A percentile compares a stretch with the other conserved stretches of the same genome.
These are phyloP conservation scores for Rhagoletis pomonella DNA, from an alignment of 1,140 invertebrate genomes.

Conservation along the genomic window DNA sequence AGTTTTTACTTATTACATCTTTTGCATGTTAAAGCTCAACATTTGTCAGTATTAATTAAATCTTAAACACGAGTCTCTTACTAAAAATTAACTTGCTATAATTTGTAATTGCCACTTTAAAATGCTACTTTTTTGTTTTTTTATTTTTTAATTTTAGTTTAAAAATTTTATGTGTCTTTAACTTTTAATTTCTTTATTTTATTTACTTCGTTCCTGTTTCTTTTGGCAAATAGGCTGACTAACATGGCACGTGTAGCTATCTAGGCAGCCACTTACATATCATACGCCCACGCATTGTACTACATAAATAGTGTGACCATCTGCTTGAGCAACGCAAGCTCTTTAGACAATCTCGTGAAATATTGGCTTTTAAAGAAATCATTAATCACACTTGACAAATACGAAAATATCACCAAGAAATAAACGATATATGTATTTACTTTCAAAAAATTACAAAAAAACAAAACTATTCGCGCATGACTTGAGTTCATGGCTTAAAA, in stretches of 20 bases:
- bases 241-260: neutral
- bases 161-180: too few relatives aligned
- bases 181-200: too few relatives aligned
- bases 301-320: neutral
- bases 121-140: too few relatives aligned
- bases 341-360: neutral
- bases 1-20: too few relatives aligned
- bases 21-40: neutral
- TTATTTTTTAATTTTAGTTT: too few relatives aligned
- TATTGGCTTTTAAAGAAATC: neutral
- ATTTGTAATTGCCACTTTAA: neutral
- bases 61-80: neutral
- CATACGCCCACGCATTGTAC: neutral
- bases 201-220: neutral
- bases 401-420: neutral
- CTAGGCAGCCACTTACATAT: neutral
- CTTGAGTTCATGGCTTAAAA: too few relatives aligned
- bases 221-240: neutral
- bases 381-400: conserved; percentile 25
- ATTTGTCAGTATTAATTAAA: conserved; percentile 5
- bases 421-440: neutral
- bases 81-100: neutral
- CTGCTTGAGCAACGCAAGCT: neutral
- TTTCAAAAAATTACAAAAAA: too few relatives aligned
- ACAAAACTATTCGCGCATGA: neutral